Conservation (phyloP, 2,113 vertebrate species). For the Vireo altiloquus region DNA sequence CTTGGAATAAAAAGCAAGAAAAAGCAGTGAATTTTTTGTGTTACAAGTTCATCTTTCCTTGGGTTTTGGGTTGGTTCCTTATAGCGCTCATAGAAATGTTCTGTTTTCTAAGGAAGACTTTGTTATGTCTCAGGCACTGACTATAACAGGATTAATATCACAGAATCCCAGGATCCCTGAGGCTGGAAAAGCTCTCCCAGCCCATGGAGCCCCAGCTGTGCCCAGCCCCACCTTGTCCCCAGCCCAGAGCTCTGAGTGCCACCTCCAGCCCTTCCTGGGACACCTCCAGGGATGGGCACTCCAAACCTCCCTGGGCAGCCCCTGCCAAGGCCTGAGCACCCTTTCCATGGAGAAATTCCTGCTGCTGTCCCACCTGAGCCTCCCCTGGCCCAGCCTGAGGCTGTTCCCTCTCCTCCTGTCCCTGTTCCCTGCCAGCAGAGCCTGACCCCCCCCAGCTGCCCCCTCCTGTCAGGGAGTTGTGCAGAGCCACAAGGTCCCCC, state of each 20-base stretch:
- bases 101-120: not conserved
- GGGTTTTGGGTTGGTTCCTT: not conserved
- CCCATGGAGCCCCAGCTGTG: rapidly evolving
- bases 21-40: not conserved
- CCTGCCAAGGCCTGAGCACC: not conserved
- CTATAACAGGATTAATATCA: not conserved
- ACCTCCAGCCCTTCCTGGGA: not conserved
- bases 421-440: not conserved
- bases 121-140: not conserved
- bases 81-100: not conserved
- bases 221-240: not conserved
- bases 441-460: no score
- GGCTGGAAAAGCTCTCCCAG: not conserved
- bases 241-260: not conserved
- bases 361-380: not conserved
- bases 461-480: not conserved
- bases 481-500: not conserved
- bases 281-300: not conserved
- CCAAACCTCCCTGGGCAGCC: not conserved
- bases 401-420: not conserved
- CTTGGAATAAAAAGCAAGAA: not conserved
- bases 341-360: not conserved
- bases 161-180: rapidly evolving
- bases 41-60: not conserved
- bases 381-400: not conserved